A percentile compares a stretch with the other conserved stretches of the same genome.
Conservation (phyloP, 2,888 invertebrate genomes). For the Punctoribates punctum region DNA sequence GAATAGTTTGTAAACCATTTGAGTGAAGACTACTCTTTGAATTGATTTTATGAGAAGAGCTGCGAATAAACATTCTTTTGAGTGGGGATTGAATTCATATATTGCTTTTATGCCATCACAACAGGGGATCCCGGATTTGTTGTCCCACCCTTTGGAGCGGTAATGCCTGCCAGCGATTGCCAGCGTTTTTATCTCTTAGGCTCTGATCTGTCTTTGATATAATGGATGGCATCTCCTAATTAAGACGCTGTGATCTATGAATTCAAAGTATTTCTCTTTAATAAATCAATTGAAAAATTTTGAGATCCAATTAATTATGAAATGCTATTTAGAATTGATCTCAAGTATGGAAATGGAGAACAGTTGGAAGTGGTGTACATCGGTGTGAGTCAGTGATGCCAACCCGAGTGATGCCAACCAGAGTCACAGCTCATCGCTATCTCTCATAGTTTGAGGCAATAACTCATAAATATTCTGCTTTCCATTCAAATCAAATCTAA, state of each 20-base stretch:
- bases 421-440: too few species aligned
- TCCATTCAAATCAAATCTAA: background rate
- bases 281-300: slow-evolving; percentile 16
- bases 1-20: background rate
- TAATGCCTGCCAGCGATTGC: background rate
- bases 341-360: slow-evolving; percentile 2
- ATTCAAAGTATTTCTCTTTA: background rate
- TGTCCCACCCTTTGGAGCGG: slow-evolving; percentile 34
- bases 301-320: slow-evolving; percentile 21
- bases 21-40: background rate
- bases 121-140: slow-evolving; percentile 36
- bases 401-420: too few species aligned
- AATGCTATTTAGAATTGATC: background rate
- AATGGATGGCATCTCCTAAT: slow-evolving; percentile 23
- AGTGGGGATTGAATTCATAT: slow-evolving; percentile 4
- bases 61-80: slow-evolving; percentile 12
- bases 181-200: slow-evolving; percentile 11
- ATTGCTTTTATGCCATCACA: slow-evolving; percentile 6
- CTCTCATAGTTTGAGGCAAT: too few species aligned
- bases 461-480: too few species aligned
- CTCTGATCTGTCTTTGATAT: slow-evolving; percentile 30
- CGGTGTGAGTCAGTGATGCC: too few species aligned
- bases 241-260: slow-evolving; percentile 30
- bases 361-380: background rate
- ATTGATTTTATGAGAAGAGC: background rate